A percentile compares a stretch with the other conserved stretches of the same genome.
Conservation (phyloP, 2,888 invertebrate genomes). For the Apoda limacodes region DNA sequence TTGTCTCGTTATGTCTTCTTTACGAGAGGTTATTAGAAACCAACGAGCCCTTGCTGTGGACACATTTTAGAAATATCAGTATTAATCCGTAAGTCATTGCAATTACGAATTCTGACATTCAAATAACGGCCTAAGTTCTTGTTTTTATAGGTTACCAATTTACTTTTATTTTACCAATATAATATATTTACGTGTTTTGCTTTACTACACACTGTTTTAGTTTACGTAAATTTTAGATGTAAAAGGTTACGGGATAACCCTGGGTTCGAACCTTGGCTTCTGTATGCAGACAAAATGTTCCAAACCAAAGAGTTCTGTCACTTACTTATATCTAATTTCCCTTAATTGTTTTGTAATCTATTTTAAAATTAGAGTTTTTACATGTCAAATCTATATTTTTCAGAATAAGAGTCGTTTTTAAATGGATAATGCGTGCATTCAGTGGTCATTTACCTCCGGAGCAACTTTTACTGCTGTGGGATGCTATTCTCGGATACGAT, state of each 20-base stretch:
- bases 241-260: too few species aligned
- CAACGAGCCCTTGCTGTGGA: conserved; percentile 91
- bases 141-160: neutral
- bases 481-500: conserved; percentile 90
- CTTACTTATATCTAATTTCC: too few species aligned
- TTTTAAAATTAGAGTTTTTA: neutral
- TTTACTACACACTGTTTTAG: too few species aligned
- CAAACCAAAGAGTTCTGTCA: too few species aligned
- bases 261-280: too few species aligned
- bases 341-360: neutral
- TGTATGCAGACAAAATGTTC: too few species aligned
- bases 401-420: conserved; percentile 91
- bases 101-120: neutral
- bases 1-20: conserved; percentile 88
- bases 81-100: conserved; percentile 93
- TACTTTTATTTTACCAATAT: neutral
- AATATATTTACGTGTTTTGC: too few species aligned
- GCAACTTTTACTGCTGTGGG: conserved; percentile 93
- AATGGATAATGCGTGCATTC: conserved; percentile 97
- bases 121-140: neutral
- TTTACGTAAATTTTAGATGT: too few species aligned
- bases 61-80: conserved; percentile 88
- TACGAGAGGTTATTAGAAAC: conserved; percentile 92
- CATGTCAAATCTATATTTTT: conserved; percentile 21
- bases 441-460: conserved; percentile 95